phyloP scores from a whole-genome alignment of 1,140 invertebrate species.

The Araneus ventricosus region DNA sequence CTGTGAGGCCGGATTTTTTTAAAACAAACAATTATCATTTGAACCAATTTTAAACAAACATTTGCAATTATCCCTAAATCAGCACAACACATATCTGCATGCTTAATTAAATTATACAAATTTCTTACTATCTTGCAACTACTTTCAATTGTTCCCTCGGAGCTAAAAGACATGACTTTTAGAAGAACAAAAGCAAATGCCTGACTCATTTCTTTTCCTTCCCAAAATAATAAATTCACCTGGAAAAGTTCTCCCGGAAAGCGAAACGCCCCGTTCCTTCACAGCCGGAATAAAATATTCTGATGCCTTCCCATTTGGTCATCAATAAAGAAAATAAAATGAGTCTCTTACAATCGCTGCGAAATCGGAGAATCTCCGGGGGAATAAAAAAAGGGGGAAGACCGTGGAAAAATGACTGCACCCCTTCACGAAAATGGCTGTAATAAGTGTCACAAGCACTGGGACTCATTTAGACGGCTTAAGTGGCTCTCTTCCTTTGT shows the following conservation, averaged over 20 bases:
- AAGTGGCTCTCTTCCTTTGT: conserved; percentile 39
- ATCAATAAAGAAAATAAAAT: conserved; percentile 42
- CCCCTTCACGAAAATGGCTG: not conserved
- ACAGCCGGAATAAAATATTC: conserved; percentile 33
- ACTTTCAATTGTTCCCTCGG: too few species aligned
- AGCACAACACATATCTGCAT: too few species aligned
- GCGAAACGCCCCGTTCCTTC: not conserved
- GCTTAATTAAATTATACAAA: too few species aligned
- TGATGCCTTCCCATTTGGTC: conserved; percentile 13
- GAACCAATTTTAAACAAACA: too few species aligned
- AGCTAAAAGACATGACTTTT: not conserved
- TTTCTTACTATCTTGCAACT: too few species aligned
- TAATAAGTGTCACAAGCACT: conserved; percentile 56
- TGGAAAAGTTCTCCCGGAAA: conserved; percentile 4
- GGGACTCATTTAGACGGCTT: conserved; percentile 23
- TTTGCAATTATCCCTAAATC: too few species aligned
- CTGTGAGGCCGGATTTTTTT: too few species aligned
- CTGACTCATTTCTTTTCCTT: not conserved
- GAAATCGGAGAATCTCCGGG: conserved; percentile 38
- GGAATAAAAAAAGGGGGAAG: not conserved
- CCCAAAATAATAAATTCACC: conserved; percentile 16
- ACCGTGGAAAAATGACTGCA: not conserved
- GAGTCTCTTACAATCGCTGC: conserved; percentile 30
- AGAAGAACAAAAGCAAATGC: not conserved
- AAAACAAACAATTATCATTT: too few species aligned